Evolutionary conservation across 2,113 vertebrate species (phyloP), one percentile per base, ranked within the genome.

Genomic region (Xenotilapia longispinis): DNA sequence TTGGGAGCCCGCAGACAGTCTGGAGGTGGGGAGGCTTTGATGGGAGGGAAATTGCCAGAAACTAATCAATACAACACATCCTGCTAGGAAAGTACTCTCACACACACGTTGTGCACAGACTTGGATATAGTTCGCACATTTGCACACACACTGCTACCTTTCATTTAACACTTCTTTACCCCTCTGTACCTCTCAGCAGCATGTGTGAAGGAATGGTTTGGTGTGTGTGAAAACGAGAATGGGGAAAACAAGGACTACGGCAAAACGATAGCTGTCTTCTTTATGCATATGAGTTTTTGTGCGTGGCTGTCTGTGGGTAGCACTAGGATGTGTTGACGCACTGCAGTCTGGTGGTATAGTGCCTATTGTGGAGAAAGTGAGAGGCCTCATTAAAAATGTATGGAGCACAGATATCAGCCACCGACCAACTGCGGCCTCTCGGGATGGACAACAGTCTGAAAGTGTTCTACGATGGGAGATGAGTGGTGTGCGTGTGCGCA

Each of bases 41-140:
- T 94, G 92, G 92, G 89, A 92, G 90, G 85, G 93, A 90, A 95
- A 93, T 93, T 86, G 55, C 86, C 81, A 87, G 75, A 87, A 92
- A 85, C 91, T 88, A 94, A 96, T 96, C 96, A 94, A 96, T 96
- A 96, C 87, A 49, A 95, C 95, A 96, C 94, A 95, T 96, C 95
- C 94, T 91, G 88, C 88, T 87, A 91, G 90, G 92, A 93, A 89
- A 84, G 80, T 88, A 81, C 87, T 89, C 88, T 92, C 88, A 21
- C 86, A 55, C 86, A 86, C 85, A 51, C 81, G 33, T 31, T 28
- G 65, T 51, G 38, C 85, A 88, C 73, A 83, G 45, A 49, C 65
- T 40, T 31, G 9, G 58, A 65, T 51, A 84, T 58, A 68, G 79
- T 45, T 58, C 82, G 87, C 89, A 83, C 82, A 19, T 85, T 78